Percentiles rank a stretch among this genome's conserved stretches.
These are phyloP conservation scores for Brachyptera putata DNA, from an alignment of 2,888 invertebrate species.

Conservation along the genomic window DNA sequence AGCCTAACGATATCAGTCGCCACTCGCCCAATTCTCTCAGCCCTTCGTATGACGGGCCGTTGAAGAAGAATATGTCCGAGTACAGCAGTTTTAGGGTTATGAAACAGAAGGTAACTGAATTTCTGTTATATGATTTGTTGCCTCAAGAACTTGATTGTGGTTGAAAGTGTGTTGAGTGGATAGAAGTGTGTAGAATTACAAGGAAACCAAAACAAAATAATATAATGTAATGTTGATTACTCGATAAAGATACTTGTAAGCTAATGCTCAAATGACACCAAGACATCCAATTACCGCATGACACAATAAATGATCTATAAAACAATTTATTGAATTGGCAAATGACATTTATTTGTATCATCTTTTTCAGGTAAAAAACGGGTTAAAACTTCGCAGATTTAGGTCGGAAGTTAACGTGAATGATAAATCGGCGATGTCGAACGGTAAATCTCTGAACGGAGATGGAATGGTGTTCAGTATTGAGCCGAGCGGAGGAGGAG, in stretches of 20 bases:
- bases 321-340: too few relatives aligned
- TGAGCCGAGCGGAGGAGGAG: constrained; percentile 44
- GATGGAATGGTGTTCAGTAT: constrained; percentile 34
- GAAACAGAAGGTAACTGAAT: constrained; percentile 43
- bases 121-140: too few relatives aligned
- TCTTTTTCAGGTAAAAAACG: constrained; percentile 41
- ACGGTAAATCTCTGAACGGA: constrained; percentile 36
- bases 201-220: too few relatives aligned
- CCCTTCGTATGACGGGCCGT: constrained; percentile 11
- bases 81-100: constrained; percentile 44
- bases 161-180: too few relatives aligned
- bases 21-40: constrained; percentile 8
- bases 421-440: constrained; percentile 41
- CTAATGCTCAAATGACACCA: too few relatives aligned
- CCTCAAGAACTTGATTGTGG: too few relatives aligned
- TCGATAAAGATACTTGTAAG: too few relatives aligned
- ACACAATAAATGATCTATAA: too few relatives aligned
- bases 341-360: too few relatives aligned
- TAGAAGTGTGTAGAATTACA: too few relatives aligned
- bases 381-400: constrained; percentile 44
- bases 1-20: not conserved
- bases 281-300: too few relatives aligned
- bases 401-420: constrained; percentile 46
- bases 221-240: too few relatives aligned
- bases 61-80: constrained; percentile 40